Evolutionary conservation across 2,113 vertebrate species (phyloP).

Genomic region (Aleadryas rufinucha): DNA sequence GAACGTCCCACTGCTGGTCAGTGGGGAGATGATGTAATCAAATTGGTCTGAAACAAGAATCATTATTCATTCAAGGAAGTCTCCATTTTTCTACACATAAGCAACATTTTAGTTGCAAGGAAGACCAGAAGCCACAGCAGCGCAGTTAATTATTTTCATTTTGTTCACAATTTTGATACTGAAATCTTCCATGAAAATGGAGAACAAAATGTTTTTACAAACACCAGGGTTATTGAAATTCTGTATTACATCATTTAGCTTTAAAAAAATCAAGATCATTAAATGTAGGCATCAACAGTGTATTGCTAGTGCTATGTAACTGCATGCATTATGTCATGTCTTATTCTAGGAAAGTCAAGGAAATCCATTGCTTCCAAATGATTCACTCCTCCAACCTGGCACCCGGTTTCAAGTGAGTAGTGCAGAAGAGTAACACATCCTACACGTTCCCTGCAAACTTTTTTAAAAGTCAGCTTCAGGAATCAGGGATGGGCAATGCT

Average conservation of each 20-base stretch:
- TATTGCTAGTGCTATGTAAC: not conserved
- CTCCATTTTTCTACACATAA: not conserved
- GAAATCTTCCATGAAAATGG: not conserved
- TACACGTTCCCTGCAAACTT: not conserved
- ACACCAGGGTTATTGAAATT: not conserved
- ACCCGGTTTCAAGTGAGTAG: not conserved
- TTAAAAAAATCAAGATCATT: not conserved
- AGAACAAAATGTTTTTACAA: not conserved
- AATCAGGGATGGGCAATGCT: not conserved
- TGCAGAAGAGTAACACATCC: not conserved
- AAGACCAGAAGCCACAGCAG: not conserved
- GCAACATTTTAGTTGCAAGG: not conserved
- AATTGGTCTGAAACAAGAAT: not conserved
- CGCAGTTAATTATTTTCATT: not conserved
- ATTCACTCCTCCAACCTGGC: not conserved
- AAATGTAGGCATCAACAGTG: not conserved
- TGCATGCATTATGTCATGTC: not conserved
- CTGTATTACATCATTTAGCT: not conserved
- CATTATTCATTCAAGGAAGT: not conserved
- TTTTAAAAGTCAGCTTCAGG: slow-evolving; percentile 1
- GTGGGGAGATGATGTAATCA: not conserved
- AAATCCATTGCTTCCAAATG: slow-evolving; percentile 2
- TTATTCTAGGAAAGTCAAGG: slow-evolving; percentile 9
- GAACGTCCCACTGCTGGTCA: not conserved
- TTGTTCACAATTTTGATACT: not conserved